Conservation (phyloP, 2,113 vertebrate species). For the Prinia subflava region DNA sequence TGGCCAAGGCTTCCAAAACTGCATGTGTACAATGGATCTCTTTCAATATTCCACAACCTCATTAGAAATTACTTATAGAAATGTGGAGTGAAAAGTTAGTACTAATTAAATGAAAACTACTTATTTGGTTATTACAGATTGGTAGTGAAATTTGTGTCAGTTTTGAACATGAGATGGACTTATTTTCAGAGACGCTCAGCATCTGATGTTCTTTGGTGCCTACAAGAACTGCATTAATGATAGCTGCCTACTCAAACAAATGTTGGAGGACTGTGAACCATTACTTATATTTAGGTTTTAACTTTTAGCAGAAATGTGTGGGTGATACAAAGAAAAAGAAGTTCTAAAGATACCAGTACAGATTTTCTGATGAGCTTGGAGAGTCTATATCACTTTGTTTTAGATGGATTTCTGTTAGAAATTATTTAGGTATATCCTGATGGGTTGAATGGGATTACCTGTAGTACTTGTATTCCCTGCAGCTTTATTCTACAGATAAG, state of each 20-base stretch:
- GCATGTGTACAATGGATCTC: accelerated
- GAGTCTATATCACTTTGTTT: neutral
- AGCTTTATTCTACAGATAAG: neutral
- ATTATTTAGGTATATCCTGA: neutral
- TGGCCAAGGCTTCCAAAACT: neutral
- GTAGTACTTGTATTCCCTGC: neutral
- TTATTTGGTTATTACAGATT: neutral
- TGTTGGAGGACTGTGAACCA: neutral
- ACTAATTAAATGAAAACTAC: neutral
- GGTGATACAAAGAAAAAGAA: neutral
- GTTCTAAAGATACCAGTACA: neutral
- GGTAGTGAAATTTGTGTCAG: neutral
- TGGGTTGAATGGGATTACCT: neutral
- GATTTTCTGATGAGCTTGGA: neutral
- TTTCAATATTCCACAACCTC: neutral
- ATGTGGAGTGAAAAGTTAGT: neutral
- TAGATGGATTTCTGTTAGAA: neutral
- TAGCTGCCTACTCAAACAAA: neutral
- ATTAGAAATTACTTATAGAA: neutral
- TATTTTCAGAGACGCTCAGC: neutral
- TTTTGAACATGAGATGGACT: neutral
- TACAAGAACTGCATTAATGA: neutral
- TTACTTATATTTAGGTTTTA: neutral
- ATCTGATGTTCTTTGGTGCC: neutral
- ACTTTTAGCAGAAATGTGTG: neutral